A percentile compares a stretch with the other conserved stretches of the same genome.
Conservation (phyloP, 2,888 invertebrate species). For the Macaria liturata region DNA sequence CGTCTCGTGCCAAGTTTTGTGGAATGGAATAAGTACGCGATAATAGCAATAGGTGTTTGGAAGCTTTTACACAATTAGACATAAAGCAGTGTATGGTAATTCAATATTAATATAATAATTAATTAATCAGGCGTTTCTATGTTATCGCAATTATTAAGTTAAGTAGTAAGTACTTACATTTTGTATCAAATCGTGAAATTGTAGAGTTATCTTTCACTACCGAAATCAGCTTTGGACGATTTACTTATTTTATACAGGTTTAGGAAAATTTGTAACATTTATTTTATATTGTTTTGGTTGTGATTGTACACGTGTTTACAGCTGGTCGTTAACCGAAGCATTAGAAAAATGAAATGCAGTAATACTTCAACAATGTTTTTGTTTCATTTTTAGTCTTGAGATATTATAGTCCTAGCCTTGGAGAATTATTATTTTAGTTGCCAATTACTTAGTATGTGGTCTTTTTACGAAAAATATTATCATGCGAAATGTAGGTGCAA, state of each 20-base stretch:
- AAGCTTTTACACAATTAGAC: constrained; percentile 79
- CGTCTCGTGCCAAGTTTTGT: constrained; percentile 2
- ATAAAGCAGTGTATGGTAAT: constrained; percentile 71
- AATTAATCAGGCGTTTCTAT: constrained; percentile 56
- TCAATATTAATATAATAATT: constrained; percentile 42
- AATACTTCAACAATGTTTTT: constrained; percentile 36
- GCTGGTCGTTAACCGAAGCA: constrained; percentile 65
- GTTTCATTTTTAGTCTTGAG: not conserved
- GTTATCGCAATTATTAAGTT: constrained; percentile 64
- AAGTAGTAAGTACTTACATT: constrained; percentile 67
- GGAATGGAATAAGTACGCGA: constrained; percentile 44
- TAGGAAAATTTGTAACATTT: constrained; percentile 39
- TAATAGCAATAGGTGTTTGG: constrained; percentile 77
- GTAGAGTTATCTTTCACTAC: constrained; percentile 36
- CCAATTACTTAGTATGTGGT: too few species aligned
- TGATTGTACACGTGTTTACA: constrained; percentile 57
- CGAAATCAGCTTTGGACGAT: constrained; percentile 42
- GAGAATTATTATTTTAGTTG: too few species aligned
- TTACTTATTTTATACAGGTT: constrained; percentile 37
- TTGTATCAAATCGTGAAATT: constrained; percentile 55
- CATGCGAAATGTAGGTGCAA: too few species aligned
- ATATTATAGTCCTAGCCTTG: too few species aligned
- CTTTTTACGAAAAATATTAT: too few species aligned
- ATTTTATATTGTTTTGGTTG: constrained; percentile 50
- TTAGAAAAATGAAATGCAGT: constrained; percentile 42